Base-by-base conservation (phyloP, 2,797 vertebrate species). In the Odontamblyopus rebecca region DNA sequence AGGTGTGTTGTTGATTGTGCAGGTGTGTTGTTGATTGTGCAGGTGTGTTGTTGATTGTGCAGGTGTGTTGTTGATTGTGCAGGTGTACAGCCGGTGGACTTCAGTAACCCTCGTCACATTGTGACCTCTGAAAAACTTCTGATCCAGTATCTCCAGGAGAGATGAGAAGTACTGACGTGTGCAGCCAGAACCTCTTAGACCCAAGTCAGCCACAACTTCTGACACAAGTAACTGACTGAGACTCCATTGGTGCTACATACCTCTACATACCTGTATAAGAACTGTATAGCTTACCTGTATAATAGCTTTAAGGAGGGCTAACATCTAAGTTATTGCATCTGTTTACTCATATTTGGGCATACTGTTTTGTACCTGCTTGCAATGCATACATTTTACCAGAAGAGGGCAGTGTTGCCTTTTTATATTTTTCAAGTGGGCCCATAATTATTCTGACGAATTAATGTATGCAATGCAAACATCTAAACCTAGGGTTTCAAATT, bases 61-160 rank as follows among this genome's bases (percentile, higher is more conserved):
- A 35, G 32, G 6, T 38, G 35, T 38, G 26, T 61, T 64, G 54
- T 61, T 69, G 61, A 35, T 38, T 19, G 9, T 30, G 8, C 26
- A 93, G 92, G 84, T 59, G 78, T 87, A 75, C 91, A 84, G 73
- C 70, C 71, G 0, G 19, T 61, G 63, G 84, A 81, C 4, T 62
- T 78, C 30, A 79, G 78, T 66, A 80, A 87, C 79, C 76, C 75
- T n/a, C 68, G 77, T 51, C 77, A 69, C 57, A 77, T 82, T 7
- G n/a, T 85, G 70, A 83, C 76, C 51, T 74, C 88, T 53, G 89
- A 92, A 72, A 88, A 89, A 56, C 68, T 90, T 56, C 74, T 91
- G 2, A 72, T 91, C 70, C 87, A 77, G 50, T 89, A 70, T 74
- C 71, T 88, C 38, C 78, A 82, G 61, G 57, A 81, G 61, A 85